phyloP scores from a whole-genome alignment of 2,797 vertebrate species.

The Crocodylus rhombifer region DNA sequence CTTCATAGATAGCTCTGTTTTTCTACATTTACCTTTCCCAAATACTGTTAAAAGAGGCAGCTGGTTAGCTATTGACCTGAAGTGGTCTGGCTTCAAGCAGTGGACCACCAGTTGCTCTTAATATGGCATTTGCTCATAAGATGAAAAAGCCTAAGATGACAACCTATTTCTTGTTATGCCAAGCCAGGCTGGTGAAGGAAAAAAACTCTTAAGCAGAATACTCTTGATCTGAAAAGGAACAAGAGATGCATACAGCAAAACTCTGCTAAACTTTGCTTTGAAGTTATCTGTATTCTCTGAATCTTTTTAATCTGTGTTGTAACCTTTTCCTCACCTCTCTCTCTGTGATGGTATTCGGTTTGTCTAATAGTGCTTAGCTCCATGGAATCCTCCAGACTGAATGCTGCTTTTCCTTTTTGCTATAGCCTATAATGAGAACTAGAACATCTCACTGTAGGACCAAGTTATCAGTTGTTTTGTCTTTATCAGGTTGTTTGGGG shows the following conservation, averaged over 20 bases:
- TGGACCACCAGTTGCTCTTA: constrained; percentile 24
- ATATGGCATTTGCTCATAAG: constrained; percentile 22
- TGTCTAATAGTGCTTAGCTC: constrained; percentile 47
- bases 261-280: constrained; percentile 58
- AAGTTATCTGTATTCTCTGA: constrained; percentile 27
- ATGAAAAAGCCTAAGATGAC: background rate
- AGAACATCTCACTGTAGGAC: constrained; percentile 16
- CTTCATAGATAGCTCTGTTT: background rate
- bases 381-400: constrained; percentile 32
- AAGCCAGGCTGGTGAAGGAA: constrained; percentile 32
- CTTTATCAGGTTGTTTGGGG: background rate
- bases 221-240: constrained; percentile 43
- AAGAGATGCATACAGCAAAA: constrained; percentile 41
- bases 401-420: background rate
- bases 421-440: background rate
- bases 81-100: background rate
- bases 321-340: constrained; percentile 59
- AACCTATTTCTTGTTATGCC: constrained; percentile 15
- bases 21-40: constrained; percentile 13
- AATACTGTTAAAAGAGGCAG: constrained; percentile 22
- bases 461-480: background rate
- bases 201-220: constrained; percentile 18
- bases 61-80: constrained; percentile 45
- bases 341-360: constrained; percentile 33
- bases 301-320: constrained; percentile 46